phyloP scores from a whole-genome alignment of 1,140 invertebrate genomes.

The Daktulosphaira vitifoliae region DNA sequence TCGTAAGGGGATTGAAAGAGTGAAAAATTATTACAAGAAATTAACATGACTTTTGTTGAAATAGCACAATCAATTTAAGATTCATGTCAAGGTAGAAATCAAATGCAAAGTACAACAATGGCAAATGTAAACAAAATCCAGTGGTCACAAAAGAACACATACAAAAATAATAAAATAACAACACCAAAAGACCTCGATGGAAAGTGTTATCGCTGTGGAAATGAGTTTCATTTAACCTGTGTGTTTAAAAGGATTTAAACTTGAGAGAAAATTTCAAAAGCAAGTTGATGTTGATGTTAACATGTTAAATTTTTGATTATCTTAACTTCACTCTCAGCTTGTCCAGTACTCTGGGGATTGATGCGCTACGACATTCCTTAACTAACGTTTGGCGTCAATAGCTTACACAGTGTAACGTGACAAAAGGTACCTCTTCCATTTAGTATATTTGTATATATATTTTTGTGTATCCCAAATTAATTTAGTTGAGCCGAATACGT shows the following conservation, averaged over 20 bases:
- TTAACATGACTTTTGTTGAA: not conserved
- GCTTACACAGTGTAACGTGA: too few species aligned
- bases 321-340: too few species aligned
- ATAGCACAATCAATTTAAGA: not conserved
- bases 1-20: not conserved
- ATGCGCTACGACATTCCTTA: too few species aligned
- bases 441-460: too few species aligned
- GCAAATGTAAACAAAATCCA: not conserved
- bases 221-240: not conserved
- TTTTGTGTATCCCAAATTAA: too few species aligned
- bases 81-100: not conserved
- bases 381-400: too few species aligned
- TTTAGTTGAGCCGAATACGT: too few species aligned
- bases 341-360: too few species aligned
- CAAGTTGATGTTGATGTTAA: constrained; percentile 12
- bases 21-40: not conserved
- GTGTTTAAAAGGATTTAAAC: not conserved
- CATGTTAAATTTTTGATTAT: too few species aligned
- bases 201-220: not conserved
- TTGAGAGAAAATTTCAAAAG: not conserved
- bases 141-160: not conserved
- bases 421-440: too few species aligned
- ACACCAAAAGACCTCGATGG: not conserved
- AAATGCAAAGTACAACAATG: not conserved
- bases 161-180: not conserved